A percentile compares a stretch with the other conserved stretches of the same genome.
phyloP scores from a whole-genome alignment of 2,797 vertebrate species.

The Rhinophrynus dorsalis region DNA sequence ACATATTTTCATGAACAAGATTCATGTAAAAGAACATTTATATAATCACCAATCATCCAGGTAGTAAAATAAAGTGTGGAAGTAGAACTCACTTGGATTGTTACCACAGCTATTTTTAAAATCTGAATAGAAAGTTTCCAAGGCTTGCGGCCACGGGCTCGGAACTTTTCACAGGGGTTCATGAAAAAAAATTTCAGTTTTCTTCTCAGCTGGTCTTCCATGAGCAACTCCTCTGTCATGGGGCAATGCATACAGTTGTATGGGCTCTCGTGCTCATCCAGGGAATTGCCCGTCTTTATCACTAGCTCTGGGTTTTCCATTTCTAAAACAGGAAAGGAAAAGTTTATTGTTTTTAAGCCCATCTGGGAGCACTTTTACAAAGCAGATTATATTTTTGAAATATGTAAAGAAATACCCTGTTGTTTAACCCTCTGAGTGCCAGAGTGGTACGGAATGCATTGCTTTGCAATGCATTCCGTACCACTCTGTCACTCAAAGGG shows the following conservation, averaged over 20 bases:
- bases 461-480: no score
- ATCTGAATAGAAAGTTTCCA: slow-evolving; percentile 93
- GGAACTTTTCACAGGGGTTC: slow-evolving; percentile 95
- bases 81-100: slow-evolving; percentile 79
- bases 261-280: slow-evolving; percentile 49
- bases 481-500: no score
- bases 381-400: no score
- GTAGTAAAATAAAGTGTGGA: no score
- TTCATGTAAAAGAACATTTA: no score
- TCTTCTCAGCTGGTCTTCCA: slow-evolving; percentile 83
- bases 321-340: slow-evolving; percentile 51
- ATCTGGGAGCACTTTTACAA: no score
- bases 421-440: no score
- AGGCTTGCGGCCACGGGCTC: slow-evolving; percentile 86
- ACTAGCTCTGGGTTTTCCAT: slow-evolving; percentile 65
- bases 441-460: no score
- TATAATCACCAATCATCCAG: no score
- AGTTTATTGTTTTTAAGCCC: neutral
- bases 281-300: slow-evolving; percentile 52
- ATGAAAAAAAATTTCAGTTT: slow-evolving; percentile 95
- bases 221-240: slow-evolving; percentile 58
- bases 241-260: slow-evolving; percentile 48
- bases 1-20: no score
- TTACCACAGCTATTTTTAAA: slow-evolving; percentile 89
- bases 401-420: no score